These are phyloP conservation scores for Desmophyllum pertusum DNA, from an alignment of 92 coral and sea anemone species.

Conservation along the genomic window DNA sequence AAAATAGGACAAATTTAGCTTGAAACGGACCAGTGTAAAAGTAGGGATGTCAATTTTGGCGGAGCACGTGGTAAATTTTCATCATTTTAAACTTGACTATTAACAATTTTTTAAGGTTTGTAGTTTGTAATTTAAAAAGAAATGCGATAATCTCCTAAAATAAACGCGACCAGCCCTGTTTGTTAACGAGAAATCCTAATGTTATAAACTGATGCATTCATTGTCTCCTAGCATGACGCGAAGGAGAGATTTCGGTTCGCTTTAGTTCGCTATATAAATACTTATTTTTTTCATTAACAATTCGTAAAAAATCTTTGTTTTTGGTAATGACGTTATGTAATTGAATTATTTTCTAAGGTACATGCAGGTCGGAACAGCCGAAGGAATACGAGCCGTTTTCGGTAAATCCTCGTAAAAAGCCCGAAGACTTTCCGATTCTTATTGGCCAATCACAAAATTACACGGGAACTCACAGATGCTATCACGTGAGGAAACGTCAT, in stretches of 20 bases:
- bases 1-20: no score
- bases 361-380: not conserved
- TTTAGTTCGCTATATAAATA: slow-evolving; percentile 1
- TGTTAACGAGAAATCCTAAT: not conserved
- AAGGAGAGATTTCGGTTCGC: not conserved
- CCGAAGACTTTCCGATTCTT: not conserved
- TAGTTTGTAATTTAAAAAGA: no score
- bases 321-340: not conserved
- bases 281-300: not conserved
- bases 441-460: not conserved
- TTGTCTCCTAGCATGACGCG: not conserved
- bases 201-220: not conserved
- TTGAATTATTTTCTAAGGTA: not conserved
- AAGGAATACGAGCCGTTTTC: not conserved
- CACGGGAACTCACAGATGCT: no score
- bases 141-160: no score
- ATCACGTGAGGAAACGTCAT: not conserved
- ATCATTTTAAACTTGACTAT: no score
- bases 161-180: not conserved
- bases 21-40: no score
- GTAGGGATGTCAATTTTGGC: no score
- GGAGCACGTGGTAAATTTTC: no score
- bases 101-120: no score
- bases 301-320: not conserved
- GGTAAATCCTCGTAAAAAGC: not conserved